phyloP scores from a whole-genome alignment of 2,113 vertebrate genomes.

The Trogon surrucura region DNA sequence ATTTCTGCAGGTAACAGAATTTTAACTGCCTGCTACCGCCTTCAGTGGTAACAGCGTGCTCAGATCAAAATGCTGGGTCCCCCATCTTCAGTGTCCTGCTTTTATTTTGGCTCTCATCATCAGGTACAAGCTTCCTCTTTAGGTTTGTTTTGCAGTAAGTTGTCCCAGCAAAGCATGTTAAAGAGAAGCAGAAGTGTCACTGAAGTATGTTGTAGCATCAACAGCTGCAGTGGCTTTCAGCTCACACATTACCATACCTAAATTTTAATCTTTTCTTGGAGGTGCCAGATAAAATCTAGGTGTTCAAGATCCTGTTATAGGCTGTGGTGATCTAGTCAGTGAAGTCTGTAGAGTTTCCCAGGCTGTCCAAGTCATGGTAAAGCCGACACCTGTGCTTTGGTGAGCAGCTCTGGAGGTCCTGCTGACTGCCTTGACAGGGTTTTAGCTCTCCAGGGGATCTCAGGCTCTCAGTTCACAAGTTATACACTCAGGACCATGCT shows the following conservation, averaged over 20 bases:
- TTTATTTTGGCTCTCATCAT: not conserved
- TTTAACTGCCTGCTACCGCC: not conserved
- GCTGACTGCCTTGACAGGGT: not conserved
- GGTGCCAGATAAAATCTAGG: not conserved
- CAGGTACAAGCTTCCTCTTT: not conserved
- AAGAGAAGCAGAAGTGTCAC: not conserved
- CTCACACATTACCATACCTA: not conserved
- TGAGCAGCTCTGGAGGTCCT: not conserved
- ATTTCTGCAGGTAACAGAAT: conserved; percentile 85
- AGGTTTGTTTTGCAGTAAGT: not conserved
- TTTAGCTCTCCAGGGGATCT: not conserved
- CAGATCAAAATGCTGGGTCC: not conserved
- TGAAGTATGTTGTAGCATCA: not conserved
- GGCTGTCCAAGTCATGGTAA: not conserved
- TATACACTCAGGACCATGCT: not conserved
- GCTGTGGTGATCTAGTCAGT: not conserved
- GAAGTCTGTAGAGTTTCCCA: not conserved
- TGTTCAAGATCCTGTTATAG: not conserved
- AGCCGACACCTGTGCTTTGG: not conserved
- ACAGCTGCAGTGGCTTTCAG: not conserved
- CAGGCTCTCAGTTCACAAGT: not conserved
- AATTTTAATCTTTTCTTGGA: not conserved
- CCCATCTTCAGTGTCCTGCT: not conserved
- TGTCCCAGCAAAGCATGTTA: not conserved
- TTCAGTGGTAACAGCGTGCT: not conserved